A percentile compares a stretch with the other conserved stretches of the same genome.
Conservation (phyloP, 1,140 invertebrate genomes). For the Bombus confusus region DNA sequence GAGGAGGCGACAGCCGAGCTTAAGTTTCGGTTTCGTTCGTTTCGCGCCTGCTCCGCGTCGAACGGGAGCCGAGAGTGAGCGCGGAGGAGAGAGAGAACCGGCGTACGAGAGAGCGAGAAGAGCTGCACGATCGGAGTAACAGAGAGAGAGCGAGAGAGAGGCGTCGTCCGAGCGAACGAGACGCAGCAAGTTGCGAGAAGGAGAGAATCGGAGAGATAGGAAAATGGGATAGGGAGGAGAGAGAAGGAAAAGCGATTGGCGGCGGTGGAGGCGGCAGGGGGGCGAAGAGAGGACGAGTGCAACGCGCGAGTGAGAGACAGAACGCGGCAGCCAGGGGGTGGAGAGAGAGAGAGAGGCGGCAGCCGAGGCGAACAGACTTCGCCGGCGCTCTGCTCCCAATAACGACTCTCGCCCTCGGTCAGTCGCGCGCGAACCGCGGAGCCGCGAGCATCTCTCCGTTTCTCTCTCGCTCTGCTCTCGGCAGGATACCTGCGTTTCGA, state of each 20-base stretch:
- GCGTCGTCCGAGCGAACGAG: background rate
- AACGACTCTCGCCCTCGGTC: slow-evolving; percentile 72
- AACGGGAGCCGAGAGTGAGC: slow-evolving; percentile 64
- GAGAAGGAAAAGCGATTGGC: slow-evolving; percentile 17
- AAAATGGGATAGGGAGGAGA: slow-evolving; percentile 18
- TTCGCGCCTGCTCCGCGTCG: slow-evolving; percentile 65
- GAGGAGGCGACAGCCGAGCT: slow-evolving; percentile 54
- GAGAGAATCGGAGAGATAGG: slow-evolving; percentile 20
- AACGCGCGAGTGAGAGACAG: background rate
- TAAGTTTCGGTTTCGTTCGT: slow-evolving; percentile 76
- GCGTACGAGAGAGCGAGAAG: slow-evolving; percentile 12
- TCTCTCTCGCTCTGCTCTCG: slow-evolving; percentile 41
- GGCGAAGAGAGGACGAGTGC: background rate
- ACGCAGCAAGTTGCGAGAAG: background rate
- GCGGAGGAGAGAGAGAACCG: slow-evolving; percentile 1
- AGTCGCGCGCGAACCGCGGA: slow-evolving; percentile 78
- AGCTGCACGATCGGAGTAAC: background rate
- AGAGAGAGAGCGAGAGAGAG: background rate
- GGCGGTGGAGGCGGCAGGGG: background rate
- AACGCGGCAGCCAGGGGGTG: background rate
- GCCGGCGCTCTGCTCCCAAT: slow-evolving; percentile 68
- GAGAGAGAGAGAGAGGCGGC: slow-evolving; percentile 22
- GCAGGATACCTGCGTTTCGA: slow-evolving; percentile 23
- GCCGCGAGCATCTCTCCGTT: slow-evolving; percentile 69
- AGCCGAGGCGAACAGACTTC: slow-evolving; percentile 44